Base-by-base conservation (phyloP, 2,888 invertebrate species). In the Oxyteleia sp. region DNA sequence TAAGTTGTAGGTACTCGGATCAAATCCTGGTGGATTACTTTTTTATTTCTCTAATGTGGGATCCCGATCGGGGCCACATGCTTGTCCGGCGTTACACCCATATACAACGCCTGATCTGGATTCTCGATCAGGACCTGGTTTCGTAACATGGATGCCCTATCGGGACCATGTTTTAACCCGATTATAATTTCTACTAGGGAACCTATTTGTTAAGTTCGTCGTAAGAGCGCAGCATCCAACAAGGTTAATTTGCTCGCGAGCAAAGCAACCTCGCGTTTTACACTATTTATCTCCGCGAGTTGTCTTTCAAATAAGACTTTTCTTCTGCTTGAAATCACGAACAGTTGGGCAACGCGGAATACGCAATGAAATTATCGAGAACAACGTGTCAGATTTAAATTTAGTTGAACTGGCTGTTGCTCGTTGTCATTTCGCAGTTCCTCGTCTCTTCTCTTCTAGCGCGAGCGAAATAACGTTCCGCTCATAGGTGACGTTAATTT, bases 401-500 rank as follows among this genome's bases (percentile, higher is more conserved):
- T 66, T 66, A 76, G 66, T 66, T 57, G 45, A 49, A 76, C 49
- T 38, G 64, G n/a, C 57, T 76, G 66, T 66, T 47, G 16, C 55
- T 55, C 29, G 66, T 59, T 66, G 57, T 66, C 59, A 47, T 76
- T 76, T 16, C 47, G 38, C 35, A 20, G n/a, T 41, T 26, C 32
- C 35, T 45, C 35, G 45, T 35, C 55, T 76, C 57, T 49, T 75
- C 55, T 32, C 45, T 15, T 16, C 26, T 15, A 20, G 32, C 13
- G 53, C 38, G 18, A 10, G 45, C 23, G 16, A 64, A 66, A 75
- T 57, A 55, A 75, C 59, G 57, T 63, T 69, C n/a, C 69, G 29
- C 51, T 49, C 53, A 45, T 53, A 71, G 51, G 63, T 64, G 85
- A 84, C 82, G 76, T 81, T 71, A 84, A 88, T 88, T 86, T 88